Evolutionary conservation across 2,113 vertebrate genomes (phyloP).

Genomic region (Callorhinus ursinus): DNA sequence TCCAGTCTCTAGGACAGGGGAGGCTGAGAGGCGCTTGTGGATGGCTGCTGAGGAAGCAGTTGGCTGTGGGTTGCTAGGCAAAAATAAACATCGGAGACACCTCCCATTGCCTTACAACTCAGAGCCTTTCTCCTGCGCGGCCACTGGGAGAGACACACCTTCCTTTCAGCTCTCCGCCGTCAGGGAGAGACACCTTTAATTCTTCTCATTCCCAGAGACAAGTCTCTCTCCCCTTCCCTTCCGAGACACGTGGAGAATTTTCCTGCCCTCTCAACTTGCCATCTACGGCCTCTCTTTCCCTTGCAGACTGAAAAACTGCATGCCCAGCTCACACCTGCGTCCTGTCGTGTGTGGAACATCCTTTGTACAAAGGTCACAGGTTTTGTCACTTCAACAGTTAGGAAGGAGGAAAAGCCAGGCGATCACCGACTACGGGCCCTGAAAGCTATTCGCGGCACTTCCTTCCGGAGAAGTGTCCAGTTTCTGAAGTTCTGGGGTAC

Average conservation of each 20-base stretch:
- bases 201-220: not conserved
- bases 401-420: accelerated
- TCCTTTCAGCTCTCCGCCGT: not conserved
- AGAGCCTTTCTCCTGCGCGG: not conserved
- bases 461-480: not conserved
- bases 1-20: conserved; percentile 71
- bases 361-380: conserved; percentile 52
- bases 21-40: conserved; percentile 65
- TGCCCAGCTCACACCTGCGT: not conserved
- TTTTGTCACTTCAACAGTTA: not conserved
- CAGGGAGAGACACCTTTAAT: not conserved
- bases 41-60: conserved; percentile 71
- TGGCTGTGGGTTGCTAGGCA: conserved; percentile 81
- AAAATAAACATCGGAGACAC: conserved; percentile 81
- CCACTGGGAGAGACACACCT: conserved; percentile 68
- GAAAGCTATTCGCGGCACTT: not conserved
- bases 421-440: not conserved
- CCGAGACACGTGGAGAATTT: not conserved
- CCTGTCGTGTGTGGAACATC: not conserved
- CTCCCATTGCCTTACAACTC: conserved; percentile 70
- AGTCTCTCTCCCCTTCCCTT: not conserved
- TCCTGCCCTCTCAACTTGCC: not conserved
- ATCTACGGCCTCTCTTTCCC: not conserved
- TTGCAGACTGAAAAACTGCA: not conserved
- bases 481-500: not conserved